Evolutionary conservation across 2,888 invertebrate species (phyloP).

Genomic region (Gari tellinella): DNA sequence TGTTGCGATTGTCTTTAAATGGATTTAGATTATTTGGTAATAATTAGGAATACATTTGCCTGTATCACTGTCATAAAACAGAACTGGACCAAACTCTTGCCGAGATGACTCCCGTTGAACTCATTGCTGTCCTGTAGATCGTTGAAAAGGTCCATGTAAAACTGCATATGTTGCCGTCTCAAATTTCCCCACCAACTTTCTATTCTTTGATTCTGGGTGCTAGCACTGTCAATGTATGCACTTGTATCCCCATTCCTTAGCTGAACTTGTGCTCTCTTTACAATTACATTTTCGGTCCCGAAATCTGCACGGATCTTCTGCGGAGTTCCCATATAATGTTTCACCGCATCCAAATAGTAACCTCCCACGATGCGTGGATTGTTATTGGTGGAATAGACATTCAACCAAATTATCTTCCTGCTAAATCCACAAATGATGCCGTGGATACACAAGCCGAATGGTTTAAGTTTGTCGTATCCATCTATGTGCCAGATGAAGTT

Average conservation of each 20-base stretch:
- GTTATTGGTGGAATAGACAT: slow-evolving; percentile 25
- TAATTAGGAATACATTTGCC: no score
- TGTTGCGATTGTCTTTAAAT: no score
- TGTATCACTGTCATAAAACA: no score
- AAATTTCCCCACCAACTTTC: slow-evolving; percentile 44
- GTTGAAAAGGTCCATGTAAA: slow-evolving; percentile 35
- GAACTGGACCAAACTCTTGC: no score
- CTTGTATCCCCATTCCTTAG: neutral
- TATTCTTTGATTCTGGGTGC: slow-evolving; percentile 28
- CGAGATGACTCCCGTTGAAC: slow-evolving; percentile 16
- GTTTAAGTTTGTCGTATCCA: slow-evolving; percentile 22
- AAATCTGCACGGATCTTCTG: neutral
- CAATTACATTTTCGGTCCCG: slow-evolving; percentile 15
- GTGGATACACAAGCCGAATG: slow-evolving; percentile 20
- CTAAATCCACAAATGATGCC: slow-evolving; percentile 28
- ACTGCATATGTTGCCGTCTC: slow-evolving; percentile 23
- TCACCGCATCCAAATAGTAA: slow-evolving; percentile 13
- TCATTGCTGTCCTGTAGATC: slow-evolving; percentile 22
- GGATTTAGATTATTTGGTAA: no score
- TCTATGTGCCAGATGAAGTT: slow-evolving; percentile 41
- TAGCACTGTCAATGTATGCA: slow-evolving; percentile 3
- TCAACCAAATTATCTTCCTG: slow-evolving; percentile 25
- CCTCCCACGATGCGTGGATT: slow-evolving; percentile 27
- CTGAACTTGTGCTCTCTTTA: neutral
- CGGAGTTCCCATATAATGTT: slow-evolving; percentile 13